phyloP scores from a whole-genome alignment of 2,888 invertebrate species.

The Sinelater perroti region DNA sequence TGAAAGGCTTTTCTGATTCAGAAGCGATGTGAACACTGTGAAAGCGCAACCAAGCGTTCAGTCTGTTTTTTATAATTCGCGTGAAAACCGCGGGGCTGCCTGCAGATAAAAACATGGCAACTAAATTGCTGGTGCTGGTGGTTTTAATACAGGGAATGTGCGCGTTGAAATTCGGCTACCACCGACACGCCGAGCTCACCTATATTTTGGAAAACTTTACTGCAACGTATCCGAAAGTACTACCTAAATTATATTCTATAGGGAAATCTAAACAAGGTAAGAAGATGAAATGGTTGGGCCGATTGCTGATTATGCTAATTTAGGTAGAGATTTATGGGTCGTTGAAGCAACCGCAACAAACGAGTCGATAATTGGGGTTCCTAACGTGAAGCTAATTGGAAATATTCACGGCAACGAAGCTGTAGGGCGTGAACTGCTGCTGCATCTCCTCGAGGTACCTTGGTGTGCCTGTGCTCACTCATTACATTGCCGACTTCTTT shows the following conservation, averaged over 20 bases:
- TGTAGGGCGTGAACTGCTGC: constrained; percentile 72
- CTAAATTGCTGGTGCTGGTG: no score
- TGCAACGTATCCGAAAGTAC: constrained; percentile 54
- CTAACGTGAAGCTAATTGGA: constrained; percentile 76
- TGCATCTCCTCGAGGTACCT: constrained; percentile 64
- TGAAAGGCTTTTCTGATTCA: constrained; percentile 25
- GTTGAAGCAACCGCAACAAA: constrained; percentile 62
- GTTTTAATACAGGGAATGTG: constrained; percentile 1
- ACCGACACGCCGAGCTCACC: constrained; percentile 60
- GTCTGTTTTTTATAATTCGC: no score
- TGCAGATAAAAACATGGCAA: no score
- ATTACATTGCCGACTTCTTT: constrained; percentile 37
- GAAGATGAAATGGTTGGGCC: constrained; percentile 23
- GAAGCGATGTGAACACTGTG: no score
- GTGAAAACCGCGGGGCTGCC: no score
- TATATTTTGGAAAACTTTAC: constrained; percentile 57
- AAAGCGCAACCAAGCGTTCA: no score
- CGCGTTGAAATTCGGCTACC: constrained; percentile 57
- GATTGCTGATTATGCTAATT: constrained; percentile 31
- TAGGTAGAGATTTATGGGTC: constrained; percentile 67
- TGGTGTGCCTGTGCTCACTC: not conserved
- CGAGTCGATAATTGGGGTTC: constrained; percentile 59
- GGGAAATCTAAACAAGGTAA: constrained; percentile 68
- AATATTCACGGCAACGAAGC: constrained; percentile 80
- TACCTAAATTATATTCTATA: constrained; percentile 61